Percentiles rank a stretch among this genome's conserved stretches.
phyloP scores from a whole-genome alignment of 2,888 invertebrate genomes.

The Synergus japonicus region DNA sequence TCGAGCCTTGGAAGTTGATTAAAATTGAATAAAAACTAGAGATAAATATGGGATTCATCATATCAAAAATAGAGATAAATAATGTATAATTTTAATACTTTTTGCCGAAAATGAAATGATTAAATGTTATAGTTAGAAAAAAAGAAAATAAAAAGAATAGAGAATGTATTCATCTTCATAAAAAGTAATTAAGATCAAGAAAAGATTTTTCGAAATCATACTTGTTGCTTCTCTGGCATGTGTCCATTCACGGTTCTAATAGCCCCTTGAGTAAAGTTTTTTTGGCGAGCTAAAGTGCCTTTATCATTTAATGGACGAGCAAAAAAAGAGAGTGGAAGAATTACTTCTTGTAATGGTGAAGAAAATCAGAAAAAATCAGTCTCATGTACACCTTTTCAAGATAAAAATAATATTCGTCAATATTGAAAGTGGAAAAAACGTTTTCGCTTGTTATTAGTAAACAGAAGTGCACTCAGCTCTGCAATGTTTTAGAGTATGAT shows the following conservation, averaged over 20 bases:
- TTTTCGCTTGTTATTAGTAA: neutral
- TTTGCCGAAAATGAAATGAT: no score
- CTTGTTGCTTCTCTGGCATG: slow-evolving; percentile 20
- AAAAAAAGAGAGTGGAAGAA: neutral
- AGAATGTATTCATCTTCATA: no score
- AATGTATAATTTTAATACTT: no score
- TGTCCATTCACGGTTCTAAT: neutral
- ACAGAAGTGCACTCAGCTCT: neutral
- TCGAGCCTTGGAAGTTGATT: neutral
- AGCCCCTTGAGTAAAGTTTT: neutral
- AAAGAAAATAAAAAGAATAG: no score
- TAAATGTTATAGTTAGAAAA: no score
- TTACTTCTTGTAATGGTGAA: no score
- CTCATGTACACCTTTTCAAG: neutral
- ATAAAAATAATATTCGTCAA: neutral
- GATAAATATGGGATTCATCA: no score
- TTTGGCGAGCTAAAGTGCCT: neutral
- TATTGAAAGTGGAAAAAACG: neutral
- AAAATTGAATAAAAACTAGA: no score
- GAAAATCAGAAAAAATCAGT: neutral
- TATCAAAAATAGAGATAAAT: no score
- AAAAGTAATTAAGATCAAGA: neutral
- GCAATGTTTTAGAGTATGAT: neutral
- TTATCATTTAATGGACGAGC: neutral
- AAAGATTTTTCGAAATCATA: neutral